A percentile compares a stretch with the other conserved stretches of the same genome.
Conservation (phyloP, 2,888 invertebrate species). For the Cordilura impudica region DNA sequence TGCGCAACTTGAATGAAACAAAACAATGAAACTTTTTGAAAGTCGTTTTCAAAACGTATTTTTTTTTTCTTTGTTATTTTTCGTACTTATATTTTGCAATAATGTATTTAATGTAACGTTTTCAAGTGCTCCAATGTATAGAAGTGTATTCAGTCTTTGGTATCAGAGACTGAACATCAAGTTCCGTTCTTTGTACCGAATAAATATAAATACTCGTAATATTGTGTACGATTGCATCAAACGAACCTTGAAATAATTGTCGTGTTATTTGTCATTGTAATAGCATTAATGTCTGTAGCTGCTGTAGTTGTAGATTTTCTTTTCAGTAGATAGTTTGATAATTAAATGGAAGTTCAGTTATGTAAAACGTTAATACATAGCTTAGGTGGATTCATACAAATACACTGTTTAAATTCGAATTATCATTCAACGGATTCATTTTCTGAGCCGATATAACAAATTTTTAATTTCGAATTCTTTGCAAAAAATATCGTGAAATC, state of each 20-base stretch:
- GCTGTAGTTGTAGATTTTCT: slow-evolving; percentile 4
- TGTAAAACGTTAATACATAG: no score
- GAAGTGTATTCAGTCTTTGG: neutral
- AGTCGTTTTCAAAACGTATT: slow-evolving; percentile 20
- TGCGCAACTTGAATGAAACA: slow-evolving; percentile 8
- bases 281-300: slow-evolving; percentile 1
- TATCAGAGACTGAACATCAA: slow-evolving; percentile 42
- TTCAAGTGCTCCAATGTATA: slow-evolving; percentile 18
- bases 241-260: slow-evolving; percentile 77
- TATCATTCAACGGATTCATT: no score
- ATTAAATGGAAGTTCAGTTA: neutral
- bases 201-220: slow-evolving; percentile 40
- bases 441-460: no score
- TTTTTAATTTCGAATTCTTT: no score
- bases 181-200: slow-evolving; percentile 63
- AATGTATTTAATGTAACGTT: slow-evolving; percentile 12
- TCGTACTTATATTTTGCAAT: slow-evolving; percentile 49
- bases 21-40: slow-evolving; percentile 48
- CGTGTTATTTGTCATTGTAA: slow-evolving; percentile 63
- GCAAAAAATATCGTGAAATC: no score
- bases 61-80: slow-evolving; percentile 15
- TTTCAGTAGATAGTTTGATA: slow-evolving; percentile 5
- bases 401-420: no score
- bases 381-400: no score
- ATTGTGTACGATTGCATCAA: slow-evolving; percentile 70